Evolutionary conservation across 2,888 invertebrate species (phyloP), one percentile per base, ranked within the genome.

Genomic region (Alviniconcha strummeri): DNA sequence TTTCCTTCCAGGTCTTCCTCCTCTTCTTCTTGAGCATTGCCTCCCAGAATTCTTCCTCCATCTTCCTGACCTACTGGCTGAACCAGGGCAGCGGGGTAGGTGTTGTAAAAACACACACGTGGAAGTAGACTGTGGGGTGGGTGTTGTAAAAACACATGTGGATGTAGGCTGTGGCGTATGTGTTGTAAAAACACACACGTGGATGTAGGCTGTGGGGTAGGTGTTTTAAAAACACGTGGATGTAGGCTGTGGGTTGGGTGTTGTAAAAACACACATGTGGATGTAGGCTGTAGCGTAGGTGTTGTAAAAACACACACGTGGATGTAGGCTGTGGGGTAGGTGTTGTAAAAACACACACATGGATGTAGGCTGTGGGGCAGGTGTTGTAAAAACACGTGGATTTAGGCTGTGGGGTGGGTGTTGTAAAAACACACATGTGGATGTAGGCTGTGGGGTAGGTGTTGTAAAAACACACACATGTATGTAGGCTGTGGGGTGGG

Each of bases 101-200:
- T n/a, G n/a, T 13, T 75, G 72, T 64, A 36, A 36, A 36, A 36
- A 36, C 36, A 36, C 36, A 36, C 36, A 36, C 0, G 36, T 0
- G 36, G 36, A 36, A 1, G 36, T 36, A 36, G 36, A 3, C 36
- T 3, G 36, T 36, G 36, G 5, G 71, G 19, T 36, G 36, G 36
- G 36, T 36, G 36, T 36, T 36, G 36, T 36, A 36, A 3, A 36
- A 36, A n/a, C 95, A 95, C 86, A 94, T 95, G 60, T 94, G 94
- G 7, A 93, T 94, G 13, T 94, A 94, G 19, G 94, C 95, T 1
- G 95, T 95, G 89, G 95, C 95, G 78, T 95, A 95, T 79, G 95
- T 95, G 94, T 96, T 96, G 95, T 93, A 96, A 19, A 90, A 84
- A 5, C 91, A 93, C 82, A 96, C 96, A 96, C 90, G n/a, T 95